Percentiles rank a stretch among this genome's conserved stretches.
Conservation (phyloP, 2,797 vertebrate genomes). For the Tangara arthus region DNA sequence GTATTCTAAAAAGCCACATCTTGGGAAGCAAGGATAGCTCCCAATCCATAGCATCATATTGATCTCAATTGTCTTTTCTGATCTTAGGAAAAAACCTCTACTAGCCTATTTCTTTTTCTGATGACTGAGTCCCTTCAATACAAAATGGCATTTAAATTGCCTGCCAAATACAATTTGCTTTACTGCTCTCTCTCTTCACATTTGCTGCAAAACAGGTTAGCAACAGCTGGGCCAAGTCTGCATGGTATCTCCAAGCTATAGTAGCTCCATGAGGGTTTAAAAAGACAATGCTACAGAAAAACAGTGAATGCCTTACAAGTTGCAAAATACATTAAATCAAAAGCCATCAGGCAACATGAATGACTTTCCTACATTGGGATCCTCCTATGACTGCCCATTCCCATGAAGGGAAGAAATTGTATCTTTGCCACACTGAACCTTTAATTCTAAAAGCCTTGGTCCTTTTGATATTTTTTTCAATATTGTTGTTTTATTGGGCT, state of each 20-base stretch:
- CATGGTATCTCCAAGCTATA: neutral
- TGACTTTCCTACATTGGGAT: neutral
- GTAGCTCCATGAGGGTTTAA: neutral
- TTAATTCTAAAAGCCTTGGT: neutral
- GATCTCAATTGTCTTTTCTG: neutral
- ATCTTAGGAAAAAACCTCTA: neutral
- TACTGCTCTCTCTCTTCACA: neutral
- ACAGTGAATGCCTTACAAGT: neutral
- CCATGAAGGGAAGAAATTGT: neutral
- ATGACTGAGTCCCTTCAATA: neutral
- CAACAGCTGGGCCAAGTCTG: neutral
- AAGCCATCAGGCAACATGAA: neutral
- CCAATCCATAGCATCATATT: neutral
- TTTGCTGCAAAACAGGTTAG: neutral
- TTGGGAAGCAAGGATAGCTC: neutral
- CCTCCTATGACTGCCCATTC: neutral
- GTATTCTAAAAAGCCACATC: neutral
- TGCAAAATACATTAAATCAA: neutral
- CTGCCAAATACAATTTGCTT: neutral
- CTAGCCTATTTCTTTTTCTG: neutral
- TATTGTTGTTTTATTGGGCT: neutral
- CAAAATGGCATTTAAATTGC: neutral
- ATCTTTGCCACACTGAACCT: neutral
- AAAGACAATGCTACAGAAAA: neutral
- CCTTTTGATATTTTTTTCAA: neutral